Evolutionary conservation across 2,888 invertebrate species (phyloP).

Genomic region (Pardosa pseudoannulata): DNA sequence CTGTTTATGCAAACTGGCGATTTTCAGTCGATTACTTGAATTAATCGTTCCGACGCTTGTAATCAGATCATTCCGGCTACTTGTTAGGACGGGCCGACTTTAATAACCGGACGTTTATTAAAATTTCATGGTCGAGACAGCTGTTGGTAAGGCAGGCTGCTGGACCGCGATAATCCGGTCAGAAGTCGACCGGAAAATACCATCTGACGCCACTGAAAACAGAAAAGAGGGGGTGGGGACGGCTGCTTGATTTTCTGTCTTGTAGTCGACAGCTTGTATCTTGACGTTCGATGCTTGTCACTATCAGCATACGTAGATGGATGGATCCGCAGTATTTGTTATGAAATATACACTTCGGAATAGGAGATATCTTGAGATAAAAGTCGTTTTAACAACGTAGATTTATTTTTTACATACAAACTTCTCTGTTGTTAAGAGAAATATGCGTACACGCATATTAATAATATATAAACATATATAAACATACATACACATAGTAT

Average conservation of each 20-base stretch:
- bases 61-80: neutral
- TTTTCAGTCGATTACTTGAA: constrained; percentile 1
- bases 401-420: too few relatives aligned
- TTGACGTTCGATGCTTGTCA: too few relatives aligned
- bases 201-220: constrained; percentile 11
- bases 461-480: too few relatives aligned
- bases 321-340: too few relatives aligned
- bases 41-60: neutral
- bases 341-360: too few relatives aligned
- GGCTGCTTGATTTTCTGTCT: neutral
- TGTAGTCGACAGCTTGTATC: constrained; percentile 5
- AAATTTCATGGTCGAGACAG: constrained; percentile 7
- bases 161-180: neutral
- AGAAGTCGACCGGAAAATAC: neutral
- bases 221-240: neutral
- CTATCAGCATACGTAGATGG: too few relatives aligned
- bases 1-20: neutral
- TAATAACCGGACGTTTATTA: constrained; percentile 10
- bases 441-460: too few relatives aligned
- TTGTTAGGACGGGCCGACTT: neutral
- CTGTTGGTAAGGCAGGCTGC: neutral
- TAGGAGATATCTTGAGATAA: too few relatives aligned
- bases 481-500: too few relatives aligned
- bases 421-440: too few relatives aligned
- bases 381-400: too few relatives aligned